Conservation (phyloP, 2,113 vertebrate species). For the Alligator mississippiensis region DNA sequence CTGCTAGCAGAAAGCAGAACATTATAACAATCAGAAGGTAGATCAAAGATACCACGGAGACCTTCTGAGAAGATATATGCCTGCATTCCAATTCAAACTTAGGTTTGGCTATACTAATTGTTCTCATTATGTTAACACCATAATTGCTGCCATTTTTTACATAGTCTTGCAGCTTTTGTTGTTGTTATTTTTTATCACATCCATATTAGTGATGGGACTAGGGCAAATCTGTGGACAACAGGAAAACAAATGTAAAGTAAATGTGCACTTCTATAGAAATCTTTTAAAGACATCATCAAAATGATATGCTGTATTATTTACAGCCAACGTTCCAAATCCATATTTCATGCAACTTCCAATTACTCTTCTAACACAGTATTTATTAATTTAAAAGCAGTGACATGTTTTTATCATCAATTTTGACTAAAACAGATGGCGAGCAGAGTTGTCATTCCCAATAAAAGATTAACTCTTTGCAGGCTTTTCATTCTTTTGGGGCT, state of each 20-base stretch:
- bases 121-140: slow-evolving; percentile 33
- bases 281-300: slow-evolving; percentile 39
- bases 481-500: too few relatives aligned
- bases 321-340: slow-evolving; percentile 5
- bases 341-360: slow-evolving; percentile 61
- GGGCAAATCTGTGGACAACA: neutral
- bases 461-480: too few relatives aligned
- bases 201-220: neutral
- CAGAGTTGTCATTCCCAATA: too few relatives aligned
- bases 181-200: accelerated
- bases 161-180: neutral
- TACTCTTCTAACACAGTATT: slow-evolving; percentile 27
- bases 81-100: slow-evolving; percentile 18
- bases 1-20: too few relatives aligned
- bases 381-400: slow-evolving; percentile 59
- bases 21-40: too few relatives aligned
- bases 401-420: neutral
- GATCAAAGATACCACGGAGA: slow-evolving; percentile 40
- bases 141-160: slow-evolving; percentile 35
- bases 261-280: neutral
- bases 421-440: neutral
- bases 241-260: neutral
- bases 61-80: neutral
- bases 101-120: slow-evolving; percentile 32
- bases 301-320: slow-evolving; percentile 19